Conservation (phyloP, 2,888 invertebrate species). For the Abscondita cerata region DNA sequence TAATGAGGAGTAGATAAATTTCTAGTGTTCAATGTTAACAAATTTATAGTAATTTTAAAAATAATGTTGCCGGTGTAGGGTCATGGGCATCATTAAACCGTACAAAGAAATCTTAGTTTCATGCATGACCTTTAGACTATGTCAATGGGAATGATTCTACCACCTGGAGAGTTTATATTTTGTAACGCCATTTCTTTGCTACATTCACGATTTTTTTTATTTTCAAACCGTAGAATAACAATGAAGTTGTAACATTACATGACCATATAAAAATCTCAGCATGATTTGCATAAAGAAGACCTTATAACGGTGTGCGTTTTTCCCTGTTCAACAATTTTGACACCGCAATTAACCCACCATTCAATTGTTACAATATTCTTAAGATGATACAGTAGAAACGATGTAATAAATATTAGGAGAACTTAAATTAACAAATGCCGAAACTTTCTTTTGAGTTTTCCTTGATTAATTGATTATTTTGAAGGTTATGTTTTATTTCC, state of each 20-base stretch:
- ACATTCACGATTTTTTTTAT: background rate
- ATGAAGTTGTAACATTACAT: background rate
- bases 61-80: conserved; percentile 10
- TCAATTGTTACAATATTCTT: too few relatives aligned
- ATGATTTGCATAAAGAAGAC: background rate
- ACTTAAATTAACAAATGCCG: too few relatives aligned
- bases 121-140: conserved; percentile 15
- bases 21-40: background rate
- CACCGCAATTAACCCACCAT: too few relatives aligned
- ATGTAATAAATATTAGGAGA: too few relatives aligned
- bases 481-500: too few relatives aligned
- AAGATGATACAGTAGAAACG: too few relatives aligned
- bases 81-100: conserved; percentile 16
- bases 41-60: conserved; percentile 17
- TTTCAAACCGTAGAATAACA: background rate
- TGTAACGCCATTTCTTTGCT: background rate
- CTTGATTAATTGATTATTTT: background rate
- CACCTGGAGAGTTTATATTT: conserved; percentile 6
- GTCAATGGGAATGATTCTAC: background rate
- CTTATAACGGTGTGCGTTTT: background rate
- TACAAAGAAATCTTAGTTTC: conserved; percentile 20
- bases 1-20: background rate
- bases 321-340: background rate
- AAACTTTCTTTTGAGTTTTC: background rate
- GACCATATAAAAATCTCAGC: background rate